Conservation (phyloP, 2,888 invertebrate genomes). For the Pheosia tremula region DNA sequence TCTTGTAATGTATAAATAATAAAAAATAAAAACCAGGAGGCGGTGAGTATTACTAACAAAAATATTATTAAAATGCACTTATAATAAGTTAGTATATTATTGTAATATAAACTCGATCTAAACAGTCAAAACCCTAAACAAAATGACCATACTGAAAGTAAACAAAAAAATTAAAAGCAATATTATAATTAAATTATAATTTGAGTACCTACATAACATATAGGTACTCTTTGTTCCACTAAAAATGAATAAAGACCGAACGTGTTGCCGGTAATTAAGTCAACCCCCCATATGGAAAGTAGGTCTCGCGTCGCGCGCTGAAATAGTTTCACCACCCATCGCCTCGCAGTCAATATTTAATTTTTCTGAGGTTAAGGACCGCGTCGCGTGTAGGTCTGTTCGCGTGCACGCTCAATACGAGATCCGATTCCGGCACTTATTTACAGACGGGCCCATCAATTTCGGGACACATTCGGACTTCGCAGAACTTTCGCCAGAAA, state of each 20-base stretch:
- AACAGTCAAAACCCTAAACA: too few species aligned
- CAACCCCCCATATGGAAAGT: constrained; percentile 49
- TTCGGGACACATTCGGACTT: constrained; percentile 70
- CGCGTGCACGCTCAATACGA: constrained; percentile 64
- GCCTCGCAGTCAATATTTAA: constrained; percentile 14
- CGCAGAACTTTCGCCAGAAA: constrained; percentile 78
- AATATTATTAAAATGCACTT: too few species aligned
- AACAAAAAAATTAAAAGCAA: too few species aligned
- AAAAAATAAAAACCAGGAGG: too few species aligned
- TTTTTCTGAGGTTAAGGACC: constrained; percentile 61
- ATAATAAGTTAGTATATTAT: too few species aligned
- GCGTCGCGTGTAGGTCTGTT: constrained; percentile 59
- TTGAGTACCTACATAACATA: too few species aligned
- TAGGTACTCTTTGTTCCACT: background rate
- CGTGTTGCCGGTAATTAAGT: constrained; percentile 48
- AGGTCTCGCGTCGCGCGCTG: constrained; percentile 43
- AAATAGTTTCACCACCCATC: constrained; percentile 58
- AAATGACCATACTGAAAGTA: too few species aligned
- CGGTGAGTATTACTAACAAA: too few species aligned
- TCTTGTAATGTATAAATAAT: too few species aligned
- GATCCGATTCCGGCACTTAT: constrained; percentile 68
- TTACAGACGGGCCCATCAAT: constrained; percentile 72
- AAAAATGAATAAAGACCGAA: constrained; percentile 29
- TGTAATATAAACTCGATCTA: too few species aligned
- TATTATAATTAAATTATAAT: too few species aligned